Percentiles rank a stretch among this genome's conserved stretches.
Evolutionary conservation across 2,113 vertebrate genomes (phyloP).

Genomic region (Anhinga rufa): DNA sequence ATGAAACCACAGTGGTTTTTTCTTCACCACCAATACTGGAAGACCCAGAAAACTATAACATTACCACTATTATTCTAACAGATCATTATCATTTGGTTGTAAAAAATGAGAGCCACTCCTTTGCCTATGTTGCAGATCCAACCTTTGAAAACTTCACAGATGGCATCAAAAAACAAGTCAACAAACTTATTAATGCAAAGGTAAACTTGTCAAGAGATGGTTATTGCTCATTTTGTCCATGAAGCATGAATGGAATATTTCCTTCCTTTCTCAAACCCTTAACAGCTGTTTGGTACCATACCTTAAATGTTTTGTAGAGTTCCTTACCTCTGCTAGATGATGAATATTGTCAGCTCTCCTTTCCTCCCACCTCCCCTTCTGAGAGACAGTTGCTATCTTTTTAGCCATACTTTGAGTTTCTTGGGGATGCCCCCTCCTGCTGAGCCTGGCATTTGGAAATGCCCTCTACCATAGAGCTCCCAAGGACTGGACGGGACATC

Average conservation of each 20-base stretch:
- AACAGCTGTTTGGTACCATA: not conserved
- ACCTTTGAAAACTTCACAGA: constrained; percentile 81
- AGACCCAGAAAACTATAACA: constrained; percentile 71
- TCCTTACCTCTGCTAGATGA: not conserved
- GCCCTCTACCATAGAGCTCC: not conserved
- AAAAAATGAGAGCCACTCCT: constrained; percentile 66
- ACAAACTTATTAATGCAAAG: constrained; percentile 81
- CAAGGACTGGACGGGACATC: not conserved
- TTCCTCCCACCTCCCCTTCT: not conserved
- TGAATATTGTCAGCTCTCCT: not conserved
- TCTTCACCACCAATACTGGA: constrained; percentile 76
- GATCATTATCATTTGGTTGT: constrained; percentile 78
- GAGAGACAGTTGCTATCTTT: not conserved
- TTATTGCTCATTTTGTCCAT: not conserved
- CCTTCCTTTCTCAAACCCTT: not conserved
- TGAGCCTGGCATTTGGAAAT: not conserved
- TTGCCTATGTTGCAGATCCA: constrained; percentile 84
- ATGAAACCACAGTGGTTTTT: constrained; percentile 81
- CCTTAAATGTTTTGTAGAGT: not conserved
- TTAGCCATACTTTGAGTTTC: not conserved
- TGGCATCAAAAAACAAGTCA: constrained; percentile 79
- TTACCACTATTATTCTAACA: constrained; percentile 78
- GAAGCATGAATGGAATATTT: not conserved
- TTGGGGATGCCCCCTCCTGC: not conserved
- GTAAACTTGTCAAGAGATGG: constrained; percentile 39